Evolutionary conservation across 2,113 vertebrate species (phyloP), one percentile per base, ranked within the genome.

Genomic region (Pantherophis guttatus): DNA sequence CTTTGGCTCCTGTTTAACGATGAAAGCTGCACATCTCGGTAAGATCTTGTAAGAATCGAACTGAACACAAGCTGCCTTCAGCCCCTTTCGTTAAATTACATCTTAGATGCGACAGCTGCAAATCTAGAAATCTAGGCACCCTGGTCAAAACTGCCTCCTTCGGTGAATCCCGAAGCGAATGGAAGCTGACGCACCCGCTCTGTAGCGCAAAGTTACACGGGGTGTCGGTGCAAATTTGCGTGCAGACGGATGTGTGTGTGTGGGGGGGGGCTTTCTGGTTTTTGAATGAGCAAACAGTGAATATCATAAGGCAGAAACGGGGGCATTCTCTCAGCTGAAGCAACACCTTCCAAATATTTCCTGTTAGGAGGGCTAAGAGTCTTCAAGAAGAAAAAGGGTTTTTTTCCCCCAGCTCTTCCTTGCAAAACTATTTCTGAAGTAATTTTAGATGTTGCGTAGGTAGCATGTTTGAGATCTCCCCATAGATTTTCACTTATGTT

Each of bases 141-240:
- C 59, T 62, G 24, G 24, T 62, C 59, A 52, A 29, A 11, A 65
- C 5, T 12, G 26, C 26, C 26, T 65, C 62, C 26, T 65, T 65
- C 9, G 11, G 26, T 29, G 62, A n/a, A 65, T 65, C 26, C 11
- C 62, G 13, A n/a, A 29, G 62, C 1, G 10, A 26, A 26, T 9
- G 24, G 23, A 26, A 11, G 59, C 9, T 11, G 62, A 65, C 1
- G 1, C 26, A 5, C 26, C 26, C 11, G 0, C 3, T 29, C 1
- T 12, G 26, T 12, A 1, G 26, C 10, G 11, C 10, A 4, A 5
- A 29, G 3, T 65, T 29, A 65, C 12, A 5, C 1, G 0, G 26
- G 26, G 62, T 4, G 12, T 29, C 3, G 1, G 9, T 29, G 26
- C 62, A 4, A 0, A 65, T 65, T 12, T 12, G 62, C 10, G 0